phyloP scores from a whole-genome alignment of 2,113 vertebrate genomes.

The Lathamus discolor region DNA sequence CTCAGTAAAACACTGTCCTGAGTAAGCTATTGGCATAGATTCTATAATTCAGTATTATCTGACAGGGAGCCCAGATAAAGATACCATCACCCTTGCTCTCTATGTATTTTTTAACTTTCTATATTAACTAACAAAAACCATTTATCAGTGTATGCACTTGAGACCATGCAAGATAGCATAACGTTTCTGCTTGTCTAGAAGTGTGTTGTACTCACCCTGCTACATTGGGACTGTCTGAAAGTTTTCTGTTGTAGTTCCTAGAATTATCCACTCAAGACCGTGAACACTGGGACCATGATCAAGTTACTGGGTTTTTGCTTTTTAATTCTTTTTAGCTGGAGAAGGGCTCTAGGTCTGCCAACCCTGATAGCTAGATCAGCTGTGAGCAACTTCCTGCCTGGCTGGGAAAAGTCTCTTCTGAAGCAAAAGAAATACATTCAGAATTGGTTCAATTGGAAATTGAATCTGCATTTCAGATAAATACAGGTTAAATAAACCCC shows the following conservation, averaged over 20 bases:
- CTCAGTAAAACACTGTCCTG: not conserved
- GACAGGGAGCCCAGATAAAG: not conserved
- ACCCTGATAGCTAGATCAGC: not conserved
- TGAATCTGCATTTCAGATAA: slow-evolving; percentile 9
- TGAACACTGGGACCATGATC: slow-evolving; percentile 17
- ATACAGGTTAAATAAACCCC: not conserved
- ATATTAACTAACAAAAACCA: not conserved
- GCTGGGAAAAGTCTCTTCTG: not conserved
- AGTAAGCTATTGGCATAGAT: not conserved
- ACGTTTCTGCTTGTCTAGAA: not conserved
- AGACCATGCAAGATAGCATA: not conserved
- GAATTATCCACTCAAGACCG: not conserved
- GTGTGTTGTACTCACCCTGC: not conserved
- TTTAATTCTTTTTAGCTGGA: not conserved
- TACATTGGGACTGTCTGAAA: slow-evolving; percentile 25
- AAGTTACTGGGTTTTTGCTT: not conserved
- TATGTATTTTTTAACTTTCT: not conserved
- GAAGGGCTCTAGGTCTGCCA: not conserved
- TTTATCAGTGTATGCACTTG: not conserved
- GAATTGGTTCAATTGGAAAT: not conserved
- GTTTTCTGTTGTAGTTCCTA: not conserved
- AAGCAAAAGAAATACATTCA: not conserved
- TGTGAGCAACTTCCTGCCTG: not conserved
- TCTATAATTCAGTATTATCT: not conserved
- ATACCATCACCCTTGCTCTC: not conserved